Percentiles rank a stretch among this genome's conserved stretches.
phyloP scores from a whole-genome alignment of 2,113 vertebrate species.

The Thunnus thynnus region DNA sequence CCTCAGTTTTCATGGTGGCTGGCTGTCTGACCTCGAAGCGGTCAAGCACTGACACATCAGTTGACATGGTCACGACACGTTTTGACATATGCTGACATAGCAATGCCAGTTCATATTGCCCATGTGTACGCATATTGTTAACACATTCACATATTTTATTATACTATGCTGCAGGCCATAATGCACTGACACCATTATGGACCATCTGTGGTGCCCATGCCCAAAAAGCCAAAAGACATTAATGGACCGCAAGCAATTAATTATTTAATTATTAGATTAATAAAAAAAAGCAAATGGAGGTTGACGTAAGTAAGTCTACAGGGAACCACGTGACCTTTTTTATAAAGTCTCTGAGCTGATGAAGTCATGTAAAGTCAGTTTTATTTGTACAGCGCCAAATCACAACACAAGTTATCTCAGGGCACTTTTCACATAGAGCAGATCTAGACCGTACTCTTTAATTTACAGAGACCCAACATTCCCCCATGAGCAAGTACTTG shows the following conservation, averaged over 20 bases:
- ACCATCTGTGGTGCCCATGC: slow-evolving; percentile 19
- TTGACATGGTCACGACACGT: slow-evolving; percentile 34
- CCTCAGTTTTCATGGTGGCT: slow-evolving; percentile 26
- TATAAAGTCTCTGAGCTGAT: slow-evolving; percentile 19
- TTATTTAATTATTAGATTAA: slow-evolving; percentile 61
- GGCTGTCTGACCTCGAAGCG: slow-evolving; percentile 44
- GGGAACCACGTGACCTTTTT: slow-evolving; percentile 59
- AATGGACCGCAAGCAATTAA: slow-evolving; percentile 26
- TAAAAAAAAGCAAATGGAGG: slow-evolving; percentile 29
- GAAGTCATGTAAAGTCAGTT: no score
- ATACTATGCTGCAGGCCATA: slow-evolving; percentile 5
- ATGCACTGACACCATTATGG: slow-evolving; percentile 35
- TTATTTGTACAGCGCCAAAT: no score
- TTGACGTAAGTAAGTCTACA: slow-evolving; percentile 22
- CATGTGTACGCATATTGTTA: background rate
- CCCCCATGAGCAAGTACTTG: no score
- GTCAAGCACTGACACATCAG: slow-evolving; percentile 54
- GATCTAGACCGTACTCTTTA: no score
- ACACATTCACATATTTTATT: slow-evolving; percentile 19
- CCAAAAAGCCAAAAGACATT: slow-evolving; percentile 30
- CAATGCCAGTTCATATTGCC: slow-evolving; percentile 12
- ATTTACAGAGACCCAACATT: no score
- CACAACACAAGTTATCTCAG: no score
- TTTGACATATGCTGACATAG: slow-evolving; percentile 59
- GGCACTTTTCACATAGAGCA: no score